Evolutionary conservation across 1,140 invertebrate genomes (phyloP).

Genomic region (Potamilus streckersoni): DNA sequence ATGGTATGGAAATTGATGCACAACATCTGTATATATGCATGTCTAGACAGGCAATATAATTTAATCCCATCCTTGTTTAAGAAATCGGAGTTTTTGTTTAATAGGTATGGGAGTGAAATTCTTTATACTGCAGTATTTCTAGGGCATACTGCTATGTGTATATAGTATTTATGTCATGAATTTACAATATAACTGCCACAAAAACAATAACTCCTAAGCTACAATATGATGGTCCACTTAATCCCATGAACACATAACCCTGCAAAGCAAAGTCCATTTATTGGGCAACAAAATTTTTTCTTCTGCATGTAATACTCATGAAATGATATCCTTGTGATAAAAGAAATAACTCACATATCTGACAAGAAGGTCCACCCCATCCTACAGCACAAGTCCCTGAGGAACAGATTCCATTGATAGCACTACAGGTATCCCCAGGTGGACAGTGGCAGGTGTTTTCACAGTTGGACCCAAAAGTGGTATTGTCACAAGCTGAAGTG

Average conservation of each 20-base stretch:
- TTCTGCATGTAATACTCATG: background rate
- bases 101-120: no score
- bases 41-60: no score
- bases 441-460: conserved; percentile 21
- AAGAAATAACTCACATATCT: conserved; percentile 20
- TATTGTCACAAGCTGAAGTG: conserved; percentile 24
- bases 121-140: no score
- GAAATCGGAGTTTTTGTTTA: no score
- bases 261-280: background rate
- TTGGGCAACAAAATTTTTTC: background rate
- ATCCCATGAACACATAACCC: background rate
- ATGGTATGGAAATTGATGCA: no score
- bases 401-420: conserved; percentile 27
- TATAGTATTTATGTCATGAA: no score
- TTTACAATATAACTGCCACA: no score
- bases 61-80: no score
- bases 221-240: background rate
- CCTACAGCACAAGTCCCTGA: conserved; percentile 18
- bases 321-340: background rate
- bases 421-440: conserved; percentile 15
- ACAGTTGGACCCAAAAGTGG: conserved; percentile 26
- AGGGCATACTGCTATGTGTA: no score
- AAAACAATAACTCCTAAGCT: background rate
- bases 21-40: no score
- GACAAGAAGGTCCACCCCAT: conserved; percentile 29